Base-by-base conservation (phyloP, 2,888 invertebrate genomes). In the Nematopogon swammerdamellus region DNA sequence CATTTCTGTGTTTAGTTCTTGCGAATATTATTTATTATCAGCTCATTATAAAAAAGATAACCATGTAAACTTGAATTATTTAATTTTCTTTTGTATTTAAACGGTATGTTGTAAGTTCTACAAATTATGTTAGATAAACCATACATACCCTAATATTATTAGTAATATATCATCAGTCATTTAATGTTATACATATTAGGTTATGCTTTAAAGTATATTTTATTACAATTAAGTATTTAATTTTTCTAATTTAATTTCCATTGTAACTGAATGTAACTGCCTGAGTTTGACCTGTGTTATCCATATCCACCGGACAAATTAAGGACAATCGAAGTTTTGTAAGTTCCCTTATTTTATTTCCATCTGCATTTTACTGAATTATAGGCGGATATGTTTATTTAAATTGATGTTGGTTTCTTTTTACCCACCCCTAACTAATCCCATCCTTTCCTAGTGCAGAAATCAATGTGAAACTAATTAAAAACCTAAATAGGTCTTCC, bases 351-450 rank as follows among this genome's bases (percentile, higher is more conserved):
- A 19, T 44, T 44, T 76, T 74, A 74, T 75, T 76, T 77, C 73
- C 75, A 76, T 76, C 75, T 73, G 77, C 79, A 79, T 79, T 79
- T 76, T 79, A 74, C 74, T 77, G 75, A 77, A 79, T 74, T 79
- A 79, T 77, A 79, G 76, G 75, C 77, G 79, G 75, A 72, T 79
- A 77, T 75, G 77, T 77, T 77, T 50, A 55, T 68, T 60, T 60
- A 44, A 19, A 16, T 17, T 3, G 3, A 14, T 63, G 62, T 61
- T 64, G 67, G 70, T 68, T 72, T 67, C 66, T 68, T 66, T 56
- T 65, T 64, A 60, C 59, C n/a, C n/a, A n/a, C n/a, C n/a, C n/a
- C n/a, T n/a, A n/a, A n/a, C 54, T 55, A 56, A 58, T 58, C 51
- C 53, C 49, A 51, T 50, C 51, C 49, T 18, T 52, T 19, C 44